These are phyloP conservation scores for Empidonax alnorum DNA, from an alignment of 2,113 vertebrate genomes.

Conservation along the genomic window DNA sequence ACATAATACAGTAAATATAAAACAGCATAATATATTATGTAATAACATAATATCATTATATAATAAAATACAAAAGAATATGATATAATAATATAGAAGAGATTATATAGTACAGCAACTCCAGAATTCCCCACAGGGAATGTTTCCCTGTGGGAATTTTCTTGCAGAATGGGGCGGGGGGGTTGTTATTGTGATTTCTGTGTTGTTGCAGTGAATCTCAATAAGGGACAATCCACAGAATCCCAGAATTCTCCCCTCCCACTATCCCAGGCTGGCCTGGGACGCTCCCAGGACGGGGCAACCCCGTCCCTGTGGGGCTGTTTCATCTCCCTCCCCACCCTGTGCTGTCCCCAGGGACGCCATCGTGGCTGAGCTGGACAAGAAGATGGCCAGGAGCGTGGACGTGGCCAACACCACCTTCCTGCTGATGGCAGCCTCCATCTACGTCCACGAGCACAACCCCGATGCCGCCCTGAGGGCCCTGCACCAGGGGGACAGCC, in stretches of 20 bases:
- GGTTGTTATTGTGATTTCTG: neutral
- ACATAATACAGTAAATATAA: too few species aligned
- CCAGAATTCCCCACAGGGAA: neutral
- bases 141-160: rapidly evolving
- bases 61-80: too few species aligned
- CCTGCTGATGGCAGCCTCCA: constrained; percentile 90
- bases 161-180: rapidly evolving
- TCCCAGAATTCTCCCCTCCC: neutral
- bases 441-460: constrained; percentile 88
- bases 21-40: too few species aligned
- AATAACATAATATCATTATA: too few species aligned
- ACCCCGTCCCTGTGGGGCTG: neutral
- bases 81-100: too few species aligned
- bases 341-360: constrained; percentile 73
- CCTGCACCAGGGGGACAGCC: constrained; percentile 91
- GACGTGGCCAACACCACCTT: constrained; percentile 89
- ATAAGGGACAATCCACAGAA: rapidly evolving
- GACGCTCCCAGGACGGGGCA: neutral
- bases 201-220: neutral
- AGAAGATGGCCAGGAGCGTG: constrained; percentile 89
- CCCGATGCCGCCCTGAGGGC: constrained; percentile 85
- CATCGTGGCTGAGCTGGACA: constrained; percentile 86
- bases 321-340: neutral
- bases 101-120: neutral
- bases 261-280: rapidly evolving